Conservation (phyloP, 2,113 vertebrate genomes). For the Diadophis punctatus region DNA sequence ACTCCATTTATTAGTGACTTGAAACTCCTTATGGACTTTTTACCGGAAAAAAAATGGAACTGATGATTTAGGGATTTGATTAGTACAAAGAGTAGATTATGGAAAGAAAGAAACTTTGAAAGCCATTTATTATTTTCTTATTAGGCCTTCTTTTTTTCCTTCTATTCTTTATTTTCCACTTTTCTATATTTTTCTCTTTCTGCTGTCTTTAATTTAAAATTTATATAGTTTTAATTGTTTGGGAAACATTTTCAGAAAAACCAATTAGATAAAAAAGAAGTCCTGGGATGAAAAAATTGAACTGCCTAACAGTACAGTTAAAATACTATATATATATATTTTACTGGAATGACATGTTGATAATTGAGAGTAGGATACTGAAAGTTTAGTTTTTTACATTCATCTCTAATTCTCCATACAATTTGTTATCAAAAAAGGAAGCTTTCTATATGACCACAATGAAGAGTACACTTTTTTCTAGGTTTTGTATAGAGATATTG, state of each 20-base stretch:
- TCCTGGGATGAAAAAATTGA: background rate
- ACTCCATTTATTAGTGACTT: background rate
- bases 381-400: background rate
- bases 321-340: background rate
- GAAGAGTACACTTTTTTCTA: background rate
- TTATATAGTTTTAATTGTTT: background rate
- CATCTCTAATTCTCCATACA: slow-evolving; percentile 6
- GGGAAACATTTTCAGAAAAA: too few relatives aligned
- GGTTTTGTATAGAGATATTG: background rate
- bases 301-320: background rate
- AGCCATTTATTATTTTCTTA: background rate
- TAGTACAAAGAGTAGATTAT: background rate
- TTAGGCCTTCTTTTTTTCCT: background rate
- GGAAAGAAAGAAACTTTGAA: background rate
- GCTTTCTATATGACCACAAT: background rate
- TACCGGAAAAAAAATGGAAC: background rate
- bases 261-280: background rate
- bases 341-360: background rate
- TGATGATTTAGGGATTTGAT: background rate
- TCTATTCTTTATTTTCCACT: background rate
- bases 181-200: background rate
- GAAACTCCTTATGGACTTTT: background rate
- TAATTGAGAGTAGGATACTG: background rate
- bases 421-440: background rate
- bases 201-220: background rate